Conservation (phyloP, 2,888 invertebrate genomes). For the Glaucopsyche alexis region DNA sequence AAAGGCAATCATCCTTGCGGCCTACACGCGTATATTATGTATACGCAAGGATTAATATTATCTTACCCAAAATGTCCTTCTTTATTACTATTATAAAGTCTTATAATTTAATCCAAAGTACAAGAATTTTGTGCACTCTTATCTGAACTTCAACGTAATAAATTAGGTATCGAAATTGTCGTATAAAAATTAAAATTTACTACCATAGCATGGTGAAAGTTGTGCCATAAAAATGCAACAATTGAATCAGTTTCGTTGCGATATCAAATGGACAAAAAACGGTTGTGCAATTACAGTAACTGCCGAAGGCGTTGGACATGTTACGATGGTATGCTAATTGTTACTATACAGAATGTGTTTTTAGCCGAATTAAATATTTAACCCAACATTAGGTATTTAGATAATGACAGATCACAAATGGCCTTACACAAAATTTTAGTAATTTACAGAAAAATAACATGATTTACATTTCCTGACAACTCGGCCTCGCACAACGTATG, state of each 20-base stretch:
- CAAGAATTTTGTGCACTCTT: neutral
- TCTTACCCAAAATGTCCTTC: neutral
- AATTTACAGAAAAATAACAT: too few species aligned
- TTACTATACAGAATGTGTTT: too few species aligned
- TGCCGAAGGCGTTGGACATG: slow-evolving; percentile 23
- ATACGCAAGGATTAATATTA: neutral
- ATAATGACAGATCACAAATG: too few species aligned
- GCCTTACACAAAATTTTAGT: too few species aligned
- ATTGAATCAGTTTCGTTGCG: slow-evolving; percentile 43
- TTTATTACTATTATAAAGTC: neutral
- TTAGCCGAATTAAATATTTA: too few species aligned
- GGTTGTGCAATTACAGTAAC: slow-evolving; percentile 44
- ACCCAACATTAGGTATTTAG: too few species aligned
- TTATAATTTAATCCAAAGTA: neutral
- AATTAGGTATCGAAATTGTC: neutral
- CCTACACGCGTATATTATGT: neutral
- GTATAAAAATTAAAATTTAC: slow-evolving; percentile 3
- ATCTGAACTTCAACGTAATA: neutral
- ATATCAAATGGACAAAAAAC: slow-evolving; percentile 37
- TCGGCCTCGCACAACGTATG: too few species aligned
- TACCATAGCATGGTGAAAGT: slow-evolving; percentile 33
- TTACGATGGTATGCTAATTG: neutral
- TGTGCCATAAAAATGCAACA: slow-evolving; percentile 37
- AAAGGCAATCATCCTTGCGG: neutral
- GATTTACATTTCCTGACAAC: too few species aligned